A percentile compares a stretch with the other conserved stretches of the same genome.
Conservation (phyloP, 1,140 invertebrate species). For the Medauroidea extradentata region DNA sequence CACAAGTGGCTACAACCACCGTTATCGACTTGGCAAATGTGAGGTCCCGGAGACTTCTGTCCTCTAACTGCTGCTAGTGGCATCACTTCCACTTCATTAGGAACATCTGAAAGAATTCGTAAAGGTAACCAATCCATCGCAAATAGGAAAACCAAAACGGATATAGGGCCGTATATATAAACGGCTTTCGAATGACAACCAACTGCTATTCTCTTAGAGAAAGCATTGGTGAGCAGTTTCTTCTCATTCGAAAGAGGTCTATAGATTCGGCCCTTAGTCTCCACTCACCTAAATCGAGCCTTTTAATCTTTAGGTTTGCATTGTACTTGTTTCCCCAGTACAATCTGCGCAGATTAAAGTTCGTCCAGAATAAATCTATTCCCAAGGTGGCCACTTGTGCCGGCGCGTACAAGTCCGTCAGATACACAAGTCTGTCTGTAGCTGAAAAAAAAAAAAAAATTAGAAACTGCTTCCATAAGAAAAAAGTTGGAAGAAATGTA, state of each 20-base stretch:
- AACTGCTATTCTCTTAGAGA: too few relatives aligned
- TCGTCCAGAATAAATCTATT: slow-evolving; percentile 47
- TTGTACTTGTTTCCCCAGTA: slow-evolving; percentile 53
- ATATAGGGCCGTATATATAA: background rate
- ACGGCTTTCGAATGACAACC: too few relatives aligned
- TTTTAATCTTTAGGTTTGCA: background rate
- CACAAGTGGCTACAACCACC: slow-evolving; percentile 73
- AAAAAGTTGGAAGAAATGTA: too few relatives aligned
- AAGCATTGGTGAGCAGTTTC: too few relatives aligned
- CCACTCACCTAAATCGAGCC: slow-evolving; percentile 3
- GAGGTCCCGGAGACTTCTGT: slow-evolving; percentile 38
- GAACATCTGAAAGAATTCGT: slow-evolving; percentile 17
- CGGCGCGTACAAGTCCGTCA: slow-evolving; percentile 11
- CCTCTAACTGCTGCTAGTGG: slow-evolving; percentile 30
- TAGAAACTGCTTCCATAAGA: too few relatives aligned
- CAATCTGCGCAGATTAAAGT: slow-evolving; percentile 36
- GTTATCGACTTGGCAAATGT: slow-evolving; percentile 58
- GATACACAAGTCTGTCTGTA: slow-evolving; percentile 15
- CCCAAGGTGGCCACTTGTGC: slow-evolving; percentile 29
- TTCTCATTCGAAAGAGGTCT: too few relatives aligned
- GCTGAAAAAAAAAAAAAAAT: slow-evolving; percentile 16
- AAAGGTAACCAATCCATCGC: too few relatives aligned
- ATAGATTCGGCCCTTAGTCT: too few relatives aligned
- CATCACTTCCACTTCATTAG: slow-evolving; percentile 24
- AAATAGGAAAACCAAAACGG: too few relatives aligned